Base-by-base conservation (phyloP, 2,888 invertebrate genomes). In the Acronicta aceris region DNA sequence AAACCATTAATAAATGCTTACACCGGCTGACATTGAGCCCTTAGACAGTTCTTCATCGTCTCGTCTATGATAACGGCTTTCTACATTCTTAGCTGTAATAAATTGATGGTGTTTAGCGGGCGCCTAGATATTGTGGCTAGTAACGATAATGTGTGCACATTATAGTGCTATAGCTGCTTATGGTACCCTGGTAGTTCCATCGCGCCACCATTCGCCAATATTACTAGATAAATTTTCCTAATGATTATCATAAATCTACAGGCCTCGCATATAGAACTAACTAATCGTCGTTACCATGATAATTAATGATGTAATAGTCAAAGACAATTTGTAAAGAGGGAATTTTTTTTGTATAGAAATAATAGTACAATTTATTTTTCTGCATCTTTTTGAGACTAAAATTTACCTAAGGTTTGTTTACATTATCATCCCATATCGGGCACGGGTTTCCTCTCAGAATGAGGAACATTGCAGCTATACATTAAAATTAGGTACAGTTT, bases 41-140 rank as follows among this genome's bases (percentile, higher is more conserved):
- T 71, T 40, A 52, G 36, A 43, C 45, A 33, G 38, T 50, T 47
- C 57, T 45, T 74, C 63, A 61, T 62, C 40, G 46, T 33, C 42
- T 30, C 47, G 61, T 65, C 57, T 62, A 43, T 64, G 61, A 62
- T 73, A 78, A 72, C 78, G 78, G 76, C 42, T 58, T 50, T 51
- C 62, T 64, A 70, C 70, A 70, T 73, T 77, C 78, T 64, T 77
- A 79, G 70, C 74, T 70, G 78, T 76, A 74, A 66, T 74, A 74
- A 74, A 71, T 74, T 72, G 79, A 78, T 68, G 68, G 64, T 67
- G 64, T 69, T 71, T 76, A 78, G 63, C 73, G 51, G 60, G 48
- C 58, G 50, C 56, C 61, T 59, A 8, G 41, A 73, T 51, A 76
- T 65, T 59, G 59, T 50, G 47, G 62, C 58, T 46, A 48, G 56